Evolutionary conservation across 2,113 vertebrate genomes (phyloP).

Genomic region (Thamnaconus septentrionalis): DNA sequence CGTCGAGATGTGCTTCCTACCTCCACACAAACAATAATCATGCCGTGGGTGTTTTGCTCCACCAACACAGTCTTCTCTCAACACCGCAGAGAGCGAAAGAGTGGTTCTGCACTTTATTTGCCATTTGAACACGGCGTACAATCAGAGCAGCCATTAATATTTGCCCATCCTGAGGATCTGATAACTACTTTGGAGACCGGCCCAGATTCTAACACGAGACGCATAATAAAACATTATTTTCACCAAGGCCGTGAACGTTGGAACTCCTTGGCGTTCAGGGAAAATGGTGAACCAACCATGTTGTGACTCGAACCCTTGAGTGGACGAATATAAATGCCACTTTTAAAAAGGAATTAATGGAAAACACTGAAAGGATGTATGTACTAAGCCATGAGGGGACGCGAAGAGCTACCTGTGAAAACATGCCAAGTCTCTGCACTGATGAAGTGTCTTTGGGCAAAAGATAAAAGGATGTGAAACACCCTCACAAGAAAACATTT

Average conservation of each 20-base stretch:
- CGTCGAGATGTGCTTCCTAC: not conserved
- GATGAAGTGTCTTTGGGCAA: slow-evolving; percentile 11
- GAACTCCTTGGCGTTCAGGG: no score
- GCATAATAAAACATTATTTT: no score
- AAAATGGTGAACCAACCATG: no score
- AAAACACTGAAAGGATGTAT: no score
- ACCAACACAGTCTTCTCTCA: not conserved
- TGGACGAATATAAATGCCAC: no score
- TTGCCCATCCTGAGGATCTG: not conserved
- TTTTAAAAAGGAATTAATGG: no score
- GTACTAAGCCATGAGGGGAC: not conserved
- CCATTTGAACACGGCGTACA: not conserved
- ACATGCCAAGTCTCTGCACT: not conserved
- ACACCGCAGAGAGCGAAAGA: not conserved
- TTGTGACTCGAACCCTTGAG: no score
- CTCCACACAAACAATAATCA: not conserved
- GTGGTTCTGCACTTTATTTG: not conserved
- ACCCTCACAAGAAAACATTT: no score
- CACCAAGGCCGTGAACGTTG: no score
- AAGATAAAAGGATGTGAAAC: not conserved
- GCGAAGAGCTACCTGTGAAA: not conserved
- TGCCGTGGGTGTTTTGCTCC: not conserved
- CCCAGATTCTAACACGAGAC: no score
- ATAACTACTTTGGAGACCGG: no score
- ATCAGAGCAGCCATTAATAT: slow-evolving; percentile 4